Base-by-base conservation (phyloP, 1,140 invertebrate species). In the Calliphora vicina region DNA sequence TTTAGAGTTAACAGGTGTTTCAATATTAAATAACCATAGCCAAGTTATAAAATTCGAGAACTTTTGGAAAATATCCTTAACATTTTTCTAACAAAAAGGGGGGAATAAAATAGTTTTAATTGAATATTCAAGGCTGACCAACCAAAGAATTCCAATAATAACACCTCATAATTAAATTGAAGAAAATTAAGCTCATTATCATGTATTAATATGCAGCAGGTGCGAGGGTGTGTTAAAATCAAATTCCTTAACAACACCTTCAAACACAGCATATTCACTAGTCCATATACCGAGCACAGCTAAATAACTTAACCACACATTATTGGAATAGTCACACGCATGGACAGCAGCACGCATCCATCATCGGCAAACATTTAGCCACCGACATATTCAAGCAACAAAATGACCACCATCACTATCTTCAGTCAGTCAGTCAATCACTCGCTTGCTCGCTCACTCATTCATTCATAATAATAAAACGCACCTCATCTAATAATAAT, bases 181-280 rank as follows among this genome's bases (percentile, higher is more conserved):
- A 67, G 20, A 23, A 67, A 23, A 67, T 67, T 67, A 67, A 67
- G 61, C 61, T 67, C 61, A 67, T 67, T 67, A 67, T 67, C 61
- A 10, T 20, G 23, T n/a, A 57, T 17, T 17, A 57, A 15, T n/a
- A 67, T 67, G 61, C 61, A 67, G n/a, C 57, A 20, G 17, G 45
- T 50, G 45, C 12, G 45, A 15, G 12, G 2, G 45, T 61, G 74
- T 74, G 74, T 76, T 43, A 76, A 76, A 76, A 76, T 43, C 74
- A 78, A 78, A 78, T 78, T 78, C 35, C 35, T 78, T 78, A 23
- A 43, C 26, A 78, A 78, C 74, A 43, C 74, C 35, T 78, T 78
- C 23, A 42, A 6, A 25, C 29, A 35, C 29, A 35, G 8, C 29
- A 35, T 35, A 35, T 35, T 35, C 29, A 35, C 8, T 35, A 2